These are phyloP conservation scores for Helicoverpa assulta DNA, from an alignment of 2,888 invertebrate genomes.

Conservation along the genomic window DNA sequence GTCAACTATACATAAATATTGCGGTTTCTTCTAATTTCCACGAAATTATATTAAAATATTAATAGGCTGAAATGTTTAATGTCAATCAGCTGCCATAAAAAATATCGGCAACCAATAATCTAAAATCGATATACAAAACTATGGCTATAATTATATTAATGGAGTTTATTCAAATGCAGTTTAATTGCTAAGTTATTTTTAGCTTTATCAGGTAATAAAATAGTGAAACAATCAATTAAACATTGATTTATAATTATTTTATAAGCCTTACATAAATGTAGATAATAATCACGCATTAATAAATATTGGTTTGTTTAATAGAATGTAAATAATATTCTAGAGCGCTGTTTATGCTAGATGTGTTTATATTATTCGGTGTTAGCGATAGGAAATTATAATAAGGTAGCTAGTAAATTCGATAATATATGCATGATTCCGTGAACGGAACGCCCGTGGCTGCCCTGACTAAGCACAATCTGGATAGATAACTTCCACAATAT, in stretches of 20 bases:
- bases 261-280: constrained; percentile 28
- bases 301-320: constrained; percentile 38
- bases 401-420: constrained; percentile 5
- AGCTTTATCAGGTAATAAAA: neutral
- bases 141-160: no score
- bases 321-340: constrained; percentile 45
- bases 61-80: no score
- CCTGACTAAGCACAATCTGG: neutral
- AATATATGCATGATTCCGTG: constrained; percentile 33
- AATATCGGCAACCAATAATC: no score
- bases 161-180: no score
- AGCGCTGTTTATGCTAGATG: constrained; percentile 23
- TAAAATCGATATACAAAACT: no score
- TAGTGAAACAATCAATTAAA: neutral
- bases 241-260: constrained; percentile 12
- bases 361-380: constrained; percentile 32
- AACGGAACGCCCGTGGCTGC: constrained; percentile 9
- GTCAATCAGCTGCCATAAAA: no score
- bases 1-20: no score
- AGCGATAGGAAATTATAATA: constrained; percentile 17
- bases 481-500: neutral
- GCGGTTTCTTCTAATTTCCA: no score
- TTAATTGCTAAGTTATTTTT: no score
- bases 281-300: constrained; percentile 27
- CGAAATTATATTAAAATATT: no score